Evolutionary conservation across 2,888 invertebrate genomes (phyloP).

Genomic region (Drosophila incognita): DNA sequence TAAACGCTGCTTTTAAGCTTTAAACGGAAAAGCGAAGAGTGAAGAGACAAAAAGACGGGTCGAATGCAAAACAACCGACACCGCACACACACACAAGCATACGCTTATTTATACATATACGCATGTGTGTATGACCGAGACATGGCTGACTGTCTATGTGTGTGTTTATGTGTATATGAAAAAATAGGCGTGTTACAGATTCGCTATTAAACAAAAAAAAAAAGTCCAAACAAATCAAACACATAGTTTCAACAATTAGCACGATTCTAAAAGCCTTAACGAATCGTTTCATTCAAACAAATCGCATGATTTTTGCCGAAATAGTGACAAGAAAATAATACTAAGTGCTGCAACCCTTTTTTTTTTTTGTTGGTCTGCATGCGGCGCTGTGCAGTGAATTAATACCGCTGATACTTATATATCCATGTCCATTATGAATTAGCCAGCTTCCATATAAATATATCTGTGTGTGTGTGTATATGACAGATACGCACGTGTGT

Average conservation of each 20-base stretch:
- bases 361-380: slow-evolving; percentile 37
- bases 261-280: slow-evolving; percentile 32
- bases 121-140: slow-evolving; percentile 57
- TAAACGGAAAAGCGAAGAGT: slow-evolving; percentile 38
- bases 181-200: slow-evolving; percentile 75
- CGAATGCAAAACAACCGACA: slow-evolving; percentile 72
- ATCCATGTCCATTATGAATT: slow-evolving; percentile 50
- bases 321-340: slow-evolving; percentile 17
- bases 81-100: slow-evolving; percentile 30
- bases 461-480: not conserved
- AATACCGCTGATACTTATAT: slow-evolving; percentile 43
- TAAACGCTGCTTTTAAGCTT: slow-evolving; percentile 36
- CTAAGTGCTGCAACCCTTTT: slow-evolving; percentile 54
- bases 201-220: slow-evolving; percentile 50
- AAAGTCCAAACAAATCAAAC: slow-evolving; percentile 48
- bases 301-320: slow-evolving; percentile 27
- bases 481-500: slow-evolving; percentile 46
- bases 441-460: slow-evolving; percentile 7
- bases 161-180: slow-evolving; percentile 56
- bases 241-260: slow-evolving; percentile 59
- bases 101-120: slow-evolving; percentile 38
- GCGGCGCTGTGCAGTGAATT: slow-evolving; percentile 51
- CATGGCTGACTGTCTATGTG: slow-evolving; percentile 61
- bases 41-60: slow-evolving; percentile 55
- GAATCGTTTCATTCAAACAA: slow-evolving; percentile 24